These are phyloP conservation scores for Huso huso DNA, from an alignment of 2,797 vertebrate species.

Conservation along the genomic window DNA sequence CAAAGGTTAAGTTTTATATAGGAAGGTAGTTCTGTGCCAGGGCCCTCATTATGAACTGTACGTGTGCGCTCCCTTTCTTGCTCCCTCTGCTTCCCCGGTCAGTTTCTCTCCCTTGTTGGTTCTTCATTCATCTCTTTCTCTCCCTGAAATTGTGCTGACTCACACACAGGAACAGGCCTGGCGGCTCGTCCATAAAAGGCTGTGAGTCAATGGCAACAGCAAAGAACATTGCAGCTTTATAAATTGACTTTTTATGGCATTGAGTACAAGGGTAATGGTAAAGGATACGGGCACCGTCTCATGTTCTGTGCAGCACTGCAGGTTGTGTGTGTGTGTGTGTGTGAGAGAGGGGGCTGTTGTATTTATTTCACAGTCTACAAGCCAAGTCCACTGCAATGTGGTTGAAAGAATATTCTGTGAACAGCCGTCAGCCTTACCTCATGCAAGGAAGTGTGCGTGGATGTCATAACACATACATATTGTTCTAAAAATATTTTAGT, in stretches of 20 bases:
- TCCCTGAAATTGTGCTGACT: slow-evolving; percentile 19
- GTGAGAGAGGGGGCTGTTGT: slow-evolving; percentile 26
- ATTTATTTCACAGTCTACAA: slow-evolving; percentile 46
- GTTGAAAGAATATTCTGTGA: no score
- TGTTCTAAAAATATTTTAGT: no score
- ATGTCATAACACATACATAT: no score
- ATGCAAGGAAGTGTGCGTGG: no score
- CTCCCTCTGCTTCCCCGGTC: slow-evolving; percentile 13
- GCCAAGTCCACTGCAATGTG: no score
- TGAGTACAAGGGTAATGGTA: slow-evolving; percentile 17
- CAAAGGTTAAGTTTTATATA: no score
- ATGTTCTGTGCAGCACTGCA: no score
- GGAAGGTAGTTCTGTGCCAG: slow-evolving; percentile 31
- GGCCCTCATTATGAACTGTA: slow-evolving; percentile 26
- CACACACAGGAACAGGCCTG: slow-evolving; percentile 19
- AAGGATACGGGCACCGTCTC: no score
- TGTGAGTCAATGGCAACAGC: slow-evolving; percentile 13
- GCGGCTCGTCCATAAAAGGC: slow-evolving; percentile 6
- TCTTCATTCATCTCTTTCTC: slow-evolving; percentile 10
- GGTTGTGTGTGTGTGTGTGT: slow-evolving; percentile 21
- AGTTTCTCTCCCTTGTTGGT: neutral
- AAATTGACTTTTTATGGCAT: slow-evolving; percentile 8
- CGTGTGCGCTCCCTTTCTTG: slow-evolving; percentile 19
- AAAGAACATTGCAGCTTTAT: slow-evolving; percentile 12
- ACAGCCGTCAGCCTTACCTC: no score